Percentiles rank a stretch among this genome's conserved stretches.
Conservation (phyloP, 2,113 vertebrate genomes). For the Camelus dromedarius region DNA sequence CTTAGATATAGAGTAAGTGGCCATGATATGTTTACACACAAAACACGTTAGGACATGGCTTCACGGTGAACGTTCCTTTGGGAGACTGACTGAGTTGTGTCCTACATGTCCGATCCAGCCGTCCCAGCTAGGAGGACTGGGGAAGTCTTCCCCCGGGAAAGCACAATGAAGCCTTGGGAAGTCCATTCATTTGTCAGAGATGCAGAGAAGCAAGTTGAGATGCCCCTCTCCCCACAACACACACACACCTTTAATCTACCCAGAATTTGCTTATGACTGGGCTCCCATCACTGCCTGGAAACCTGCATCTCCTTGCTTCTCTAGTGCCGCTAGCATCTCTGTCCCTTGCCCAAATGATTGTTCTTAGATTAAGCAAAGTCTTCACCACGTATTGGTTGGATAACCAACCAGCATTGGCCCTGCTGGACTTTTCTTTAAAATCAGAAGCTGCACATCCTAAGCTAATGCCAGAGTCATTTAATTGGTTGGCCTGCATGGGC, state of each 20-base stretch:
- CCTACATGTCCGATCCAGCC: not conserved
- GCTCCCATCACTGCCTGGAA: not conserved
- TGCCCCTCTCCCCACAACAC: not conserved
- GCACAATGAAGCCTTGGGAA: too few species aligned
- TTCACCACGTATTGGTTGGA: not conserved
- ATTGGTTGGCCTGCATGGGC: not conserved
- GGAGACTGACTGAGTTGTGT: not conserved
- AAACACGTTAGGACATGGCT: not conserved
- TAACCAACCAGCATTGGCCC: not conserved
- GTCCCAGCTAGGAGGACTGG: not conserved
- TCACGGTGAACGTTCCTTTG: not conserved
- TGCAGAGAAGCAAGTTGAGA: not conserved
- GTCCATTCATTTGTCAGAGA: not conserved
- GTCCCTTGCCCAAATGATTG: not conserved
- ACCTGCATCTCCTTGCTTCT: not conserved
- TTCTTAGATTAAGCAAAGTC: not conserved
- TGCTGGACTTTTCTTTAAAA: slow-evolving; percentile 29
- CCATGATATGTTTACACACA: not conserved
- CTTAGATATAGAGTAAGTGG: not conserved
- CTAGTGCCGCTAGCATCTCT: not conserved
- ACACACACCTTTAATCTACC: not conserved
- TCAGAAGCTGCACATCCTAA: not conserved
- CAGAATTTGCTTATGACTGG: not conserved
- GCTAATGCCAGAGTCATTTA: not conserved
- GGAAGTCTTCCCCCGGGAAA: not conserved